Percentiles rank a stretch among this genome's conserved stretches.
phyloP scores from a whole-genome alignment of 2,888 invertebrate genomes.

The Rhingia campestris region DNA sequence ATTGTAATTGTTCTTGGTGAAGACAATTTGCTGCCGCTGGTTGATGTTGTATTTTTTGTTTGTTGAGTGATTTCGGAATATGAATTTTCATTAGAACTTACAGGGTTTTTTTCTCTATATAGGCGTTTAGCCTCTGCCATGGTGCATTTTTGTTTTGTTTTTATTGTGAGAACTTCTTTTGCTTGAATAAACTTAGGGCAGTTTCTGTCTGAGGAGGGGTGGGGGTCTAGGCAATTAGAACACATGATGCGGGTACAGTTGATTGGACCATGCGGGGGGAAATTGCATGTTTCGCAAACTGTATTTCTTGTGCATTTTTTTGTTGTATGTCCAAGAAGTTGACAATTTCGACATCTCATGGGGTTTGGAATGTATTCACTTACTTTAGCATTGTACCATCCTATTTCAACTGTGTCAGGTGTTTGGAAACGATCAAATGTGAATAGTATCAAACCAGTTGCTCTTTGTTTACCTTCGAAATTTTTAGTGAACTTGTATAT shows the following conservation, averaged over 20 bases:
- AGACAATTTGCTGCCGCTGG: not conserved
- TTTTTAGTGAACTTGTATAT: conserved; percentile 9
- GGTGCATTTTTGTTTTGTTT: not conserved
- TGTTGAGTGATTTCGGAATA: not conserved
- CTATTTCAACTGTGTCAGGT: conserved; percentile 3
- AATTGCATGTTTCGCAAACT: not conserved
- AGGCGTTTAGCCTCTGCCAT: not conserved
- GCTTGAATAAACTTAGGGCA: not conserved
- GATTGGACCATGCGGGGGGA: not conserved
- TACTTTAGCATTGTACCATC: conserved; percentile 25
- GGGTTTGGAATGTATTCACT: conserved; percentile 16
- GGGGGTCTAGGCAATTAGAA: not conserved
- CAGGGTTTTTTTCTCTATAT: not conserved
- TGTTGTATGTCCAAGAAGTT: conserved; percentile 1
- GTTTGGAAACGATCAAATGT: conserved; percentile 13
- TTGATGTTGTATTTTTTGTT: not conserved
- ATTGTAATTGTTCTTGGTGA: not conserved
- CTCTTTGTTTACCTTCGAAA: not conserved
- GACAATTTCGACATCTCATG: conserved; percentile 8
- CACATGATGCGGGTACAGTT: conserved; percentile 3
- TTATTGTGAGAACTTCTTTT: not conserved
- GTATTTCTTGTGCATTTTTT: conserved; percentile 5
- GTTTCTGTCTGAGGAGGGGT: not conserved
- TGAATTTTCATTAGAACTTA: not conserved
- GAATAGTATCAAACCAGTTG: conserved; percentile 5